These are phyloP conservation scores for Zoanthus sociatus DNA, from an alignment of 92 coral and sea anemone species.

Conservation along the genomic window DNA sequence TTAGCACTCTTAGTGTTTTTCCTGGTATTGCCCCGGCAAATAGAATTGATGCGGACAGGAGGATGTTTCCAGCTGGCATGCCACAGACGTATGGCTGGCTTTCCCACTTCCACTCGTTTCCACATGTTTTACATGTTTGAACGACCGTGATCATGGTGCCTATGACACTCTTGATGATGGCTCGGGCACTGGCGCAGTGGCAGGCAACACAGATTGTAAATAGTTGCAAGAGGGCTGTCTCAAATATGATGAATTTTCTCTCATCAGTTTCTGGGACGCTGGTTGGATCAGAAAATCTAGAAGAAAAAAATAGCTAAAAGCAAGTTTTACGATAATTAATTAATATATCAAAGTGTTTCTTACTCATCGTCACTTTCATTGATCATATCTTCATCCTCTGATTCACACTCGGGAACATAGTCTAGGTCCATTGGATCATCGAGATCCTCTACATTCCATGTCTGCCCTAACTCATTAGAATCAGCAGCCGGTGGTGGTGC, in stretches of 20 bases:
- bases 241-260: constrained; percentile 53
- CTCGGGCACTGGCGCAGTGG: constrained; percentile 20
- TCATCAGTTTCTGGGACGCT: constrained; percentile 36
- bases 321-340: not conserved
- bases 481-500: too few species aligned
- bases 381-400: too few species aligned
- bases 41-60: constrained; percentile 55
- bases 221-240: constrained; percentile 43
- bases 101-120: constrained; percentile 39
- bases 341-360: too few species aligned
- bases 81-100: constrained; percentile 49
- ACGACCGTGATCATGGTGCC: constrained; percentile 42
- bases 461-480: too few species aligned
- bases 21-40: constrained; percentile 53
- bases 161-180: constrained; percentile 16
- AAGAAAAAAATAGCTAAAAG: not conserved
- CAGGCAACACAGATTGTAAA: constrained; percentile 48
- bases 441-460: too few species aligned
- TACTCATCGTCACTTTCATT: too few species aligned
- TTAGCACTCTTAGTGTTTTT: constrained; percentile 46
- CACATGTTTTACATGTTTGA: constrained; percentile 45
- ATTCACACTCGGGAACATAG: too few species aligned
- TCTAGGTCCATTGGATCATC: too few species aligned
- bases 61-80: constrained; percentile 48
- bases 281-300: constrained; percentile 4